phyloP scores from a whole-genome alignment of 2,797 vertebrate species.

The Salmo trutta region DNA sequence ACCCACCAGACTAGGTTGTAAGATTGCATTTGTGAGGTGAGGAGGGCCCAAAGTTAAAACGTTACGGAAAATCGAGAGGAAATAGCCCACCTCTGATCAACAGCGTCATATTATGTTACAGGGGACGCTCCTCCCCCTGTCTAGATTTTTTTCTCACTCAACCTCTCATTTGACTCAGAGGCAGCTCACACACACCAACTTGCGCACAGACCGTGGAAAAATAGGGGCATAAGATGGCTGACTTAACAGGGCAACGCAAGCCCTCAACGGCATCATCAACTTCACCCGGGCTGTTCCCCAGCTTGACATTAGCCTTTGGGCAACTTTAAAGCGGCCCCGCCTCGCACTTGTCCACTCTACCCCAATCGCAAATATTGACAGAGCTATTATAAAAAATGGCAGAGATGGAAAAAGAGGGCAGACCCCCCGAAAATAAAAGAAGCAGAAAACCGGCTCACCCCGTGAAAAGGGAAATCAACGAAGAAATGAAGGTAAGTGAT shows the following conservation, averaged over 20 bases:
- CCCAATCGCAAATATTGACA: slow-evolving; percentile 87
- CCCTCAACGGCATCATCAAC: slow-evolving; percentile 76
- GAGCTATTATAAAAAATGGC: slow-evolving; percentile 96
- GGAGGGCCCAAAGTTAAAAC: slow-evolving; percentile 39
- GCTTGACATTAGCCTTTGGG: slow-evolving; percentile 71
- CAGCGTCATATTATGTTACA: slow-evolving; percentile 85
- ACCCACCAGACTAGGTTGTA: slow-evolving; percentile 30
- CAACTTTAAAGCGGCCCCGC: slow-evolving; percentile 69
- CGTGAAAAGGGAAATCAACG: slow-evolving; percentile 97
- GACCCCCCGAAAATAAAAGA: slow-evolving; percentile 98
- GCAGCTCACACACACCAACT: slow-evolving; percentile 78
- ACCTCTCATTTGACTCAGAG: slow-evolving; percentile 86
- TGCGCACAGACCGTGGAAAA: slow-evolving; percentile 80
- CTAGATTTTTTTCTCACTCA: slow-evolving; percentile 74
- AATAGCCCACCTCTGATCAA: slow-evolving; percentile 76
- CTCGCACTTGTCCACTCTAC: slow-evolving; percentile 59
- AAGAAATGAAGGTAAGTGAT: slow-evolving; percentile 96
- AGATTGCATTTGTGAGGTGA: slow-evolving; percentile 46
- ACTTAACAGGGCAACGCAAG: slow-evolving; percentile 81
- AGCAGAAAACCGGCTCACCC: slow-evolving; percentile 98
- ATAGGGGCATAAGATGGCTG: slow-evolving; percentile 89
- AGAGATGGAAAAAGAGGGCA: slow-evolving; percentile 99
- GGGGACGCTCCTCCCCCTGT: slow-evolving; percentile 87
- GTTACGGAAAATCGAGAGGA: slow-evolving; percentile 72
- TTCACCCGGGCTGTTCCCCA: slow-evolving; percentile 67